Evolutionary conservation across 2,888 invertebrate genomes (phyloP), one percentile per base, ranked within the genome.

Genomic region (Resseliella maxima): DNA sequence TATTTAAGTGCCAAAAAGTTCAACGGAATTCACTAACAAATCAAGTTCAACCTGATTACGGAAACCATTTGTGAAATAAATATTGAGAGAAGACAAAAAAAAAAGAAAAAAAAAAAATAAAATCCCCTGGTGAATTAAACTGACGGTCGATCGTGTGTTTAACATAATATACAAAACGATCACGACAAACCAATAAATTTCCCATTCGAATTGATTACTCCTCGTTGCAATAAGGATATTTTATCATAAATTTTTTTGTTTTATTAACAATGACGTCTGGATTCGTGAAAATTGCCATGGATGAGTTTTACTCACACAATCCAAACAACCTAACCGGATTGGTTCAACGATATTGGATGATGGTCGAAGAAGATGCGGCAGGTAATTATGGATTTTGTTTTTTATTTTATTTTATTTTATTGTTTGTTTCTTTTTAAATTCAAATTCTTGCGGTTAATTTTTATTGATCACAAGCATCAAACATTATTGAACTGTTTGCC

Each of bases 281-380:
- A 88, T 93, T 94, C 88, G 94, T 94, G 89, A 93, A 93, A 90
- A 93, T 94, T 88, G 94, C 94, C 36, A 92, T 94, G 88, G 94
- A 94, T 89, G 94, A 94, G 89, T 93, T 93, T 88, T 93, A 94
- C 88, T 92, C 93, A 45, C 91, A 91, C 87, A 88, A 89, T 38
- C 88, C 90, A 87, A 92, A 91, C 89, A 94, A 94, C 89, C 93
- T 94, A 91, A 93, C 94, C 85, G 93, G 93, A 86, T 92, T 94
- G 87, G 92, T 94, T 85, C 94, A 94, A 89, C 93, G 94, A 90
- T 95, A 95, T 89, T 94, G 94, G 92, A 93, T 93, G 90, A 92
- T 95, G 88, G 93, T 95, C 64, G 91, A 90, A 88, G 95, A 95
- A 90, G 93, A 94, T 90, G 94, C 95, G 88, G 95, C 95, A 91